phyloP scores from a whole-genome alignment of 2,113 vertebrate species.

The Oryzias javanicus region DNA sequence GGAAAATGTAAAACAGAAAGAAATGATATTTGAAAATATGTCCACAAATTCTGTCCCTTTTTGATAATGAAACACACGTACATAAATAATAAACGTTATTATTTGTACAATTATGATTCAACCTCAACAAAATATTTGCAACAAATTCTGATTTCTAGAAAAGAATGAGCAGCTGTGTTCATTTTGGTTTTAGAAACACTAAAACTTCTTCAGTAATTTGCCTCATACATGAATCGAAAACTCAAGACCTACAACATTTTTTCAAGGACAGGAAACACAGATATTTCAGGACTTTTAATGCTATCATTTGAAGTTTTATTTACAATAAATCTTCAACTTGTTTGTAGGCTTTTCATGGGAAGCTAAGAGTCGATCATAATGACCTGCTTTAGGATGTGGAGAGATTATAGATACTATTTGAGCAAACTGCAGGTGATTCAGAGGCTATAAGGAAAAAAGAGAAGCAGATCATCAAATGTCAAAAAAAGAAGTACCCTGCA shows the following conservation, averaged over 20 bases:
- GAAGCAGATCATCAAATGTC: background rate
- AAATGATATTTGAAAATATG: background rate
- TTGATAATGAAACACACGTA: conserved; percentile 1
- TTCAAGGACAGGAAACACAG: background rate
- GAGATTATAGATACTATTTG: too few relatives aligned
- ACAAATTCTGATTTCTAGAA: background rate
- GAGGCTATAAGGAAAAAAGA: background rate
- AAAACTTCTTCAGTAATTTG: background rate
- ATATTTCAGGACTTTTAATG: background rate
- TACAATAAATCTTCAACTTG: too few relatives aligned
- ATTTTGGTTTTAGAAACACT: background rate
- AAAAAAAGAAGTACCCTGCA: background rate
- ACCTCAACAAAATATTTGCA: too few relatives aligned
- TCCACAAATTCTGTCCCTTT: conserved; percentile 6
- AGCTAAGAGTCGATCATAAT: background rate
- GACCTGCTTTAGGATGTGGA: too few relatives aligned
- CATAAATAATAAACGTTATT: conserved; percentile 8
- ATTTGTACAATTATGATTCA: conserved; percentile 1
- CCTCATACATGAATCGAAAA: background rate
- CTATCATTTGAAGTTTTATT: background rate
- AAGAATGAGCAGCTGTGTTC: background rate
- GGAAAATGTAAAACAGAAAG: background rate
- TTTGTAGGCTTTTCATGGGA: background rate
- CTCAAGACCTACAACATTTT: conserved; percentile 1
- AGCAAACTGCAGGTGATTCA: too few relatives aligned